Evolutionary conservation across 2,113 vertebrate species (phyloP).

Genomic region (Carassius auratus): DNA sequence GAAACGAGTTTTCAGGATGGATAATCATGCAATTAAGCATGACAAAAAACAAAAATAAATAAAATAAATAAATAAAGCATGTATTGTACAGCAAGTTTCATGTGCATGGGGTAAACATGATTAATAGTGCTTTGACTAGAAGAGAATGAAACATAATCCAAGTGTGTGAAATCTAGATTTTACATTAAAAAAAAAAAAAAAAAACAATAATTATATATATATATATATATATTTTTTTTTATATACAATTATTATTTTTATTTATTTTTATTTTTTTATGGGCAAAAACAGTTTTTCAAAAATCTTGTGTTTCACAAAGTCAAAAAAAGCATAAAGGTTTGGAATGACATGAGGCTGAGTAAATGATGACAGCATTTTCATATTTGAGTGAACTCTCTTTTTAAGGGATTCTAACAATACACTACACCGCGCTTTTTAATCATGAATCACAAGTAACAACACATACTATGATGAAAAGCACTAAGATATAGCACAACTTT

Average conservation of each 20-base stretch:
- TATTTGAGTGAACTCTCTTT: not conserved
- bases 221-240: too few species aligned
- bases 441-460: not conserved
- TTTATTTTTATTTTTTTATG: too few species aligned
- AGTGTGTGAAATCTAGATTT: not conserved
- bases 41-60: too few species aligned
- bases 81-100: slow-evolving; percentile 11
- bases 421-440: not conserved
- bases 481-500: not conserved
- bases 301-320: not conserved
- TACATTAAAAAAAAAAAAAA: too few species aligned
- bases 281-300: too few species aligned
- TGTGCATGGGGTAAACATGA: not conserved
- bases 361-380: not conserved
- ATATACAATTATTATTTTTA: too few species aligned
- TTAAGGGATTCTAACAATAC: not conserved
- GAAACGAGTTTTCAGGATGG: not conserved
- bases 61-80: too few species aligned
- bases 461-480: not conserved
- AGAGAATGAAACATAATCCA: not conserved
- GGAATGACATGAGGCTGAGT: not conserved
- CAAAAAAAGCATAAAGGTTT: not conserved
- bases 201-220: too few species aligned
- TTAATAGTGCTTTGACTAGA: not conserved
- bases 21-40: slow-evolving; percentile 31